Evolutionary conservation across 2,888 invertebrate genomes (phyloP).

Genomic region (Prosopocoilus inquinatus): DNA sequence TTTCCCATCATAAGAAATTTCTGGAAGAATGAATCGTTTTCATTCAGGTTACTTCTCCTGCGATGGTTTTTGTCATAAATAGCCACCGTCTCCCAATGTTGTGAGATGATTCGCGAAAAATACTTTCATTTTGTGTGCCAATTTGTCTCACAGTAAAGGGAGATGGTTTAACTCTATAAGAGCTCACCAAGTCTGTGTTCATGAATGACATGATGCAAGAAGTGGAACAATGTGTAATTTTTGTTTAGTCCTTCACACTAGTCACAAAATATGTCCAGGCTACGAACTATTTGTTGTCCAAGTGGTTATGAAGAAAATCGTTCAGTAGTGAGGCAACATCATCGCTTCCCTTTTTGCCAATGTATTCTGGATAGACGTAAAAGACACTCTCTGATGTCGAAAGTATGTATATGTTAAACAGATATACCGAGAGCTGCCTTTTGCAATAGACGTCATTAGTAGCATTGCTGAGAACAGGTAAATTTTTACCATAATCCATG

Average conservation of each 20-base stretch:
- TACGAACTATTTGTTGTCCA: not conserved
- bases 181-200: too few species aligned
- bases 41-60: too few species aligned
- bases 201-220: too few species aligned
- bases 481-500: slow-evolving; percentile 5
- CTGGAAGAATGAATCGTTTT: too few species aligned
- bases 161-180: too few species aligned
- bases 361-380: not conserved
- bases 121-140: too few species aligned
- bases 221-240: too few species aligned
- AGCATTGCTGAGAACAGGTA: slow-evolving; percentile 9
- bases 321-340: slow-evolving; percentile 4
- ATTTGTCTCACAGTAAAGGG: too few species aligned
- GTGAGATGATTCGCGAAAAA: too few species aligned
- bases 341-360: slow-evolving; percentile 2
- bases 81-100: too few species aligned
- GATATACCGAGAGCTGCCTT: slow-evolving; percentile 26
- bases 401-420: slow-evolving; percentile 29
- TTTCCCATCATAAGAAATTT: too few species aligned
- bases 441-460: slow-evolving; percentile 23
- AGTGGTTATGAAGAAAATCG: not conserved
- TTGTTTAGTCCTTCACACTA: slow-evolving; percentile 1
- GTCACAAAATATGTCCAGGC: not conserved
- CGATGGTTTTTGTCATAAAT: too few species aligned
- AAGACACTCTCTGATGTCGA: slow-evolving; percentile 9